Percentiles rank a stretch among this genome's conserved stretches.
These are phyloP conservation scores for Myopa testacea DNA, from an alignment of 2,888 invertebrate species.

Conservation along the genomic window DNA sequence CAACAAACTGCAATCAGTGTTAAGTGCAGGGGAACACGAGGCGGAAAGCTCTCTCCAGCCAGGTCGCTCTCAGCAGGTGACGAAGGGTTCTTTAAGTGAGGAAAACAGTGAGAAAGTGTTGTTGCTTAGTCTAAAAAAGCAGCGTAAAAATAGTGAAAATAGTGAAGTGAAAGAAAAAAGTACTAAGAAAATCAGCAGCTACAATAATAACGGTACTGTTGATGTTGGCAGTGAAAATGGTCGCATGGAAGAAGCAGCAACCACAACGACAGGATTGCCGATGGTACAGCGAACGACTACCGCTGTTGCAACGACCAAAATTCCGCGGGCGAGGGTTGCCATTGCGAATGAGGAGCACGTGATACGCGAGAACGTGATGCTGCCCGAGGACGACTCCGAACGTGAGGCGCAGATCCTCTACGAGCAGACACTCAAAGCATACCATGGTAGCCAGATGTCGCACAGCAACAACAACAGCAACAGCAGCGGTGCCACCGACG, in stretches of 20 bases:
- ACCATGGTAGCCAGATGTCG: conserved; percentile 50
- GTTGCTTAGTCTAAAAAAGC: conserved; percentile 6
- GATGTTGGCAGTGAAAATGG: conserved; percentile 41
- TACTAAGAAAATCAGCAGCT: background rate
- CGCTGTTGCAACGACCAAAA: conserved; percentile 36
- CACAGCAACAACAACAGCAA: conserved; percentile 34
- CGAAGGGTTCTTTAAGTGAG: conserved; percentile 27
- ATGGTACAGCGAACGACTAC: conserved; percentile 9
- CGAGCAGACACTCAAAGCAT: conserved; percentile 65
- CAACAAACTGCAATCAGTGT: conserved; percentile 20
- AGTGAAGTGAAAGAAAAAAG: background rate
- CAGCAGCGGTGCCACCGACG: background rate
- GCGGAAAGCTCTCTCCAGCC: background rate
- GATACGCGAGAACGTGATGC: conserved; percentile 65
- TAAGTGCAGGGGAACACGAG: conserved; percentile 24
- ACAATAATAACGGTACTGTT: conserved; percentile 23
- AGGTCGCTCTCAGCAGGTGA: background rate
- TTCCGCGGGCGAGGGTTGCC: conserved; percentile 11
- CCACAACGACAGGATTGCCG: background rate
- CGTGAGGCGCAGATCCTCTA: conserved; percentile 66
- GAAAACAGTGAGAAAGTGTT: conserved; percentile 46
- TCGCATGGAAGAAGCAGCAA: conserved; percentile 39
- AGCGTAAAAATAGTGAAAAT: background rate
- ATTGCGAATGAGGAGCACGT: conserved; percentile 44
- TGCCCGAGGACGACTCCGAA: conserved; percentile 66